Conservation (phyloP, 2,113 vertebrate genomes). For the Callopanchax toddi region DNA sequence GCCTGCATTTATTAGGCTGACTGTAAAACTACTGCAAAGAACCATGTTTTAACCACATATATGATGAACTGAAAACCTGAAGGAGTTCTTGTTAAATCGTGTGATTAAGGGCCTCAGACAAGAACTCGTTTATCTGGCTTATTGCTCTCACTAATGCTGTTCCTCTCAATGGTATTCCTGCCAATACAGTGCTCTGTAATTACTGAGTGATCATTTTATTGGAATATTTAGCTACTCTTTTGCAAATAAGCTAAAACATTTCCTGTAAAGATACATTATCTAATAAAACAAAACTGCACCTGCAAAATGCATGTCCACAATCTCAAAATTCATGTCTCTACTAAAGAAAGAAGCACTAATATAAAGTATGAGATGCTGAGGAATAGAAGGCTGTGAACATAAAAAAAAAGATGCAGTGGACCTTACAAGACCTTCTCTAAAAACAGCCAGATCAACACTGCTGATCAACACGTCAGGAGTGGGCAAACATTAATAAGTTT, state of each 20-base stretch:
- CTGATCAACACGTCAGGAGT: too few species aligned
- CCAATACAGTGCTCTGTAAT: conserved; percentile 57
- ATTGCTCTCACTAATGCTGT: conserved; percentile 19
- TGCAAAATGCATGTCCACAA: conserved; percentile 33
- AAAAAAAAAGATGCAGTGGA: neutral
- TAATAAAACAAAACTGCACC: conserved; percentile 51
- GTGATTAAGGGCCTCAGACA: conserved; percentile 43
- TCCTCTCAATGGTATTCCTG: conserved; percentile 16
- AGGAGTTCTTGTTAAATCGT: conserved; percentile 27
- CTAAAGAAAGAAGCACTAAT: conserved; percentile 40
- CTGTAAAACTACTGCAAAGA: conserved; percentile 20
- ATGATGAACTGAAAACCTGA: conserved; percentile 2
- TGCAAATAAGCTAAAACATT: conserved; percentile 25
- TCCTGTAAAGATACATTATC: conserved; percentile 42
- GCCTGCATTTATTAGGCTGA: conserved; percentile 30
- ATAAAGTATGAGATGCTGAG: neutral
- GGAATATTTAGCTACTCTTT: conserved; percentile 29
- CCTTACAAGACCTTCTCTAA: neutral
- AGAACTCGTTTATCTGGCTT: conserved; percentile 46
- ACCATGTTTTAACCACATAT: conserved; percentile 12
- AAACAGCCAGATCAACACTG: neutral
- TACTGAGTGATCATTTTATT: conserved; percentile 50
- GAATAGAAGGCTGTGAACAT: neutral
- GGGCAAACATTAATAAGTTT: too few species aligned
- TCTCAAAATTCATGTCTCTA: conserved; percentile 34